Evolutionary conservation across 1,140 invertebrate genomes (phyloP), one percentile per base, ranked within the genome.

Genomic region (Pristionchus pacificus): DNA sequence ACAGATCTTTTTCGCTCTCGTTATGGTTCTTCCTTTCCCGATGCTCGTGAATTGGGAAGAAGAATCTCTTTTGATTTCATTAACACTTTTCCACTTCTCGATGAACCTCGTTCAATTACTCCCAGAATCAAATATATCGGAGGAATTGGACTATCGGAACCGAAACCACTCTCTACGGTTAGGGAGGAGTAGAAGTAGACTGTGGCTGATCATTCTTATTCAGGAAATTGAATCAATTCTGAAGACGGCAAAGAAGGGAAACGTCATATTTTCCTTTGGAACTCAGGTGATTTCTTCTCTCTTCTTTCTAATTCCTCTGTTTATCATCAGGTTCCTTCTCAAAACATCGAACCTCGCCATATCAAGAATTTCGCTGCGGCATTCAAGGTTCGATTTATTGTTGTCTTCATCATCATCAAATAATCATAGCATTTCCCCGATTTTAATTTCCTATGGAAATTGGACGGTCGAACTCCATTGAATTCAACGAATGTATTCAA

Each of bases 381-480:
- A 10, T 6, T 19, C 6, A 49, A 19, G 38, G 38, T 49, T 10
- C 6, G 38, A 49, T 49, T 49, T 49, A 6, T 49, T 49, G 6
- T 49, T 19, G 19, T 10, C 19, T 10, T 49, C 19, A 10, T 49
- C 38, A 49, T 10, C 19, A 49, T 49, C 19, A 10, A 49, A 49
- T 49, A 49, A 49, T 49, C 19, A 10, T 49, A 49, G 38, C 31
- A 59, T 28, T 73, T 72, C 31, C 60, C 65, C 1, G 66, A 68
- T 1, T 65, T 58, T 57, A 65, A 55, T 2, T 68, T 73, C 24
- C 33, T 73, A 6, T 73, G 71, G 71, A 73, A 73, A 73, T 19
- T 49, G 19, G 38, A 49, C 19, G 6, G 6, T 10, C 6, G 38
- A 10, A 49, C 19, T 19, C 49, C 60, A 73, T 13, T 68, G 19